Percentiles rank a stretch among this genome's conserved stretches.
These are phyloP conservation scores for Agrochola lychnidis DNA, from an alignment of 2,888 invertebrate genomes.

Conservation along the genomic window DNA sequence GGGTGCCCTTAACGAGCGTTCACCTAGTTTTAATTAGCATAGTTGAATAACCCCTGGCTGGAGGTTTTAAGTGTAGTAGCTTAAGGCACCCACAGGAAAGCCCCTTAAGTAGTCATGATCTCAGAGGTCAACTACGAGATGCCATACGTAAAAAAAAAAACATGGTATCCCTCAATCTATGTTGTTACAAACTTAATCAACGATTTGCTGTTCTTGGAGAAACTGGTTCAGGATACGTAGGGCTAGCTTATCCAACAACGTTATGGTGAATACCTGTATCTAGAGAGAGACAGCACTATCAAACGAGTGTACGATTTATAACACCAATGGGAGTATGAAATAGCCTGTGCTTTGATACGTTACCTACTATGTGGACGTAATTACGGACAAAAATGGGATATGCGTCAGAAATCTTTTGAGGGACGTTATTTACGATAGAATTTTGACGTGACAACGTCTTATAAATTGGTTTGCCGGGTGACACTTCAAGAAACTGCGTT, in stretches of 20 bases:
- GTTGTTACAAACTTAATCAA: background rate
- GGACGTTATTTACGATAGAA: background rate
- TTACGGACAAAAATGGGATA: background rate
- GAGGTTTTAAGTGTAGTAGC: too few relatives aligned
- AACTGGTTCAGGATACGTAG: background rate
- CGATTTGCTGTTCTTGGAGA: conserved; percentile 7
- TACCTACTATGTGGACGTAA: background rate
- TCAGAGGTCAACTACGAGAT: too few relatives aligned
- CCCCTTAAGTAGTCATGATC: too few relatives aligned
- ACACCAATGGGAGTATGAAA: background rate
- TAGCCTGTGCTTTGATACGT: background rate
- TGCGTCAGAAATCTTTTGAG: background rate
- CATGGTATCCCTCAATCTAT: background rate
- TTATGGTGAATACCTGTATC: background rate
- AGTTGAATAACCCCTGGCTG: too few relatives aligned
- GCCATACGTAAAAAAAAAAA: too few relatives aligned
- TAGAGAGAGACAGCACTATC: background rate
- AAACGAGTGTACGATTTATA: background rate
- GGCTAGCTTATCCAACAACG: background rate
- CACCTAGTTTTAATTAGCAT: too few relatives aligned
- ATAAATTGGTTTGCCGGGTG: too few relatives aligned
- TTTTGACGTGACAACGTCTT: too few relatives aligned
- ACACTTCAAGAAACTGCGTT: too few relatives aligned
- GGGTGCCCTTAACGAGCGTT: too few relatives aligned
- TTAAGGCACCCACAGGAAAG: too few relatives aligned